Percentiles rank a stretch among this genome's conserved stretches.
Conservation (phyloP, 2,797 vertebrate genomes). For the Tadarida brasiliensis region DNA sequence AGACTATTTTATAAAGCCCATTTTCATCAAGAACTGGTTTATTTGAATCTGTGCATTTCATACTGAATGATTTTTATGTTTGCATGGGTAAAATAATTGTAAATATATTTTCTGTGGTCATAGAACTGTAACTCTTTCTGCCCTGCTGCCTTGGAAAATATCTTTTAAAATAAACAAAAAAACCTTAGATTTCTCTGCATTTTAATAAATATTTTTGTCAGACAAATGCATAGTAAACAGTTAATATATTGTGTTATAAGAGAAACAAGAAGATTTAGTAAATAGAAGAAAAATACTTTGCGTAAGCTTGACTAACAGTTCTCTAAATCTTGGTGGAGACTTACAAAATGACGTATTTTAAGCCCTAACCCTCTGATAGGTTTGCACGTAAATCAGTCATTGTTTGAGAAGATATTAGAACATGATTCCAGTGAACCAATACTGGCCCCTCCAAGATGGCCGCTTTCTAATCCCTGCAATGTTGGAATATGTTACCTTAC, state of each 20-base stretch:
- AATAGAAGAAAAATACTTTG: neutral
- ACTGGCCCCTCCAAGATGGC: neutral
- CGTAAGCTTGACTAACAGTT: neutral
- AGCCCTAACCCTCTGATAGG: neutral
- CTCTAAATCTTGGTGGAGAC: neutral
- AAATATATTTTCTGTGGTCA: slow-evolving; percentile 65
- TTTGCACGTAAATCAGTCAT: neutral
- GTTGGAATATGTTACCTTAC: neutral
- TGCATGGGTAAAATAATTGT: slow-evolving; percentile 71
- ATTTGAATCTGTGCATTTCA: slow-evolving; percentile 72
- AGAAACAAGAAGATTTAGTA: slow-evolving; percentile 8
- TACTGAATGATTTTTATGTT: slow-evolving; percentile 75
- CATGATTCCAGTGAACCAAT: neutral
- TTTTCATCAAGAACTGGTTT: slow-evolving; percentile 72
- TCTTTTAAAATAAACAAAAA: neutral
- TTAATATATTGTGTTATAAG: slow-evolving; percentile 47
- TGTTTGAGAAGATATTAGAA: neutral
- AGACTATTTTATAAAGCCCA: slow-evolving; percentile 73
- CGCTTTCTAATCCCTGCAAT: neutral
- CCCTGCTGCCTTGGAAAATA: slow-evolving; percentile 57
- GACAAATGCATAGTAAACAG: slow-evolving; percentile 48
- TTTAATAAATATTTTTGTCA: slow-evolving; percentile 67
- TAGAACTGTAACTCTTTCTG: slow-evolving; percentile 63
- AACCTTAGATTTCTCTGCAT: slow-evolving; percentile 18
- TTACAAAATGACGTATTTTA: neutral